Base-by-base conservation (phyloP, 2,113 vertebrate genomes). In the Thomomys bottae region DNA sequence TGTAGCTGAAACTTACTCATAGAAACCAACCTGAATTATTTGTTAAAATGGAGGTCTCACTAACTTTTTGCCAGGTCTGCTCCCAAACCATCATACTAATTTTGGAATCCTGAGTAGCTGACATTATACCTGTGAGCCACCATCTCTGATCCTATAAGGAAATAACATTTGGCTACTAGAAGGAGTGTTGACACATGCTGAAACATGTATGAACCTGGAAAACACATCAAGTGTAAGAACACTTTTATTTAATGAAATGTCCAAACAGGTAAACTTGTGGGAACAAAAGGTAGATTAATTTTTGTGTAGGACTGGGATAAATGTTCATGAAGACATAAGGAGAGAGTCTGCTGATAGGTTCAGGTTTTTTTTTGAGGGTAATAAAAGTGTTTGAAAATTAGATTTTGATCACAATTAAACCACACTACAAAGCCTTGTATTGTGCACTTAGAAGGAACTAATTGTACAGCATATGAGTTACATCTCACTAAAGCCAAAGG, bases 311-410 rank as follows among this genome's bases (percentile, higher is more conserved):
- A 32, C 4, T 18, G 3, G 12, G 2, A 1, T 81, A n/a, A 57
- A 0, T 20, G 24, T 40, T 3, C 18, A 3, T 20, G 0, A 17
- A 12, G 15, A 28, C 5, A 23, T 26, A 24, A 14, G 12, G 18
- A 0, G 5, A n/a, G 32, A 4, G 14, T 89, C 20, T 21, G 20
- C 15, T 84, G 10, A 18, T 9, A 23, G 2, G 79, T 23, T 63
- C 3, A 34, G 26, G 21, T 0, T 32, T 70, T 40, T 40, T n/a
- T 36, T 83, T 42, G 2, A 18, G 20, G 7, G 34, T 64, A 34
- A 80, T 24, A 8, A 59, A 72, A 84, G 71, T n/a, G 0, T 70
- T 80, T 40, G 38, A 70, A 80, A 71, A 67, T 17, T 82, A 59
- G 12, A 28, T 86, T 71, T 83, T 61, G 28, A 36, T 80, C 28